phyloP scores from a whole-genome alignment of 2,888 invertebrate species.

The Andrena haemorrhoa region DNA sequence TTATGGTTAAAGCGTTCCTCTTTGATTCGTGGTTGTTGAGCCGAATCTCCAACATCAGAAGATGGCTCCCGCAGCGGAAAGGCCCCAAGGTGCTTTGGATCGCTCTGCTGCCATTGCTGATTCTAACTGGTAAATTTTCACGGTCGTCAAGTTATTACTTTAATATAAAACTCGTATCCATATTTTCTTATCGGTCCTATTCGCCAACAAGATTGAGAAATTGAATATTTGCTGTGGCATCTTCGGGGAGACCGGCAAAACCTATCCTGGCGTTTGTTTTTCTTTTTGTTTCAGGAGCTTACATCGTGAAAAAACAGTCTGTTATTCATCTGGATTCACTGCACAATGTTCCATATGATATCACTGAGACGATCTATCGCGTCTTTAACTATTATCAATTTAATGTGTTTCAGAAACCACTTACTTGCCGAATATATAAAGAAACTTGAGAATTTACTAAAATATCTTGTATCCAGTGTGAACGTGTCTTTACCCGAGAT shows the following conservation, averaged over 20 bases:
- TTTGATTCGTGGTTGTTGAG: constrained; percentile 82
- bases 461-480: constrained; percentile 74
- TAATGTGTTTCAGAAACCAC: constrained; percentile 75
- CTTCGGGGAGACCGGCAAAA: constrained; percentile 66
- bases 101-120: constrained; percentile 86
- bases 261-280: too few relatives aligned
- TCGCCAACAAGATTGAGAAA: constrained; percentile 38
- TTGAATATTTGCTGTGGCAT: constrained; percentile 48
- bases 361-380: constrained; percentile 79
- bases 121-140: constrained; percentile 86
- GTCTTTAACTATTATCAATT: constrained; percentile 77
- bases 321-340: too few relatives aligned
- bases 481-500: constrained; percentile 80
- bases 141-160: not conserved
- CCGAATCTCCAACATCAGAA: constrained; percentile 72
- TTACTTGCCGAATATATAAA: constrained; percentile 78
- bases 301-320: too few relatives aligned
- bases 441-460: constrained; percentile 75
- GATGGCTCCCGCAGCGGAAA: constrained; percentile 69
- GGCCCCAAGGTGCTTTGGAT: constrained; percentile 81
- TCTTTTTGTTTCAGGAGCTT: too few relatives aligned
- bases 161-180: constrained; percentile 4
- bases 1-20: constrained; percentile 77
- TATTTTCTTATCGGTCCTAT: constrained; percentile 24
- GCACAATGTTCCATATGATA: too few relatives aligned